Evolutionary conservation across 2,113 vertebrate species (phyloP), one percentile per base, ranked within the genome.

Genomic region (Oncorhynchus masou): DNA sequence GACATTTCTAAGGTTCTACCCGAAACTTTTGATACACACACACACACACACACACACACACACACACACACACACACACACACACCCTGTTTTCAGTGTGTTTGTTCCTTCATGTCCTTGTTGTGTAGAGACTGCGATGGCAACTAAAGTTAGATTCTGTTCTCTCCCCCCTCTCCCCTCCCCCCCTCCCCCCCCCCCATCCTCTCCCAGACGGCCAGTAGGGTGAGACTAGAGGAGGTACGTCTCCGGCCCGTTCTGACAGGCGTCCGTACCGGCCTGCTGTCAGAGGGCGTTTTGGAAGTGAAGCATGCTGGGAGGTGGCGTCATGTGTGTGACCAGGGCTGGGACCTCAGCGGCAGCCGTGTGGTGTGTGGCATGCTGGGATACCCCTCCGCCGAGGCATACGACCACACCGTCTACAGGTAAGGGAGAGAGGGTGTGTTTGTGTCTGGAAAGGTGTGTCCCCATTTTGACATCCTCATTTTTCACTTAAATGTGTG

Each of bases 331-430:
- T 99, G 98, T 0, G 92, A 92, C 34, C 90, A 87, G 0, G 88
- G 83, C 78, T 99, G 96, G 97, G 95, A 91, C 79, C 84, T 93
- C 77, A 96, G 94, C 89, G 95, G 94, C 94, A 97, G 95, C 83
- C 91, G 90, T 0, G 97, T 99, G 64, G 93, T 94, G 57, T 99
- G 98, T 0, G 97, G 97, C 71, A 97, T 96, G 96, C 90, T 99
- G 90, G 98, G 98, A 86, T 99, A 95, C 88, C 97, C 98, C 24
- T 84, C 48, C 0, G 94, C 95, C 49, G 91, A 92, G 4, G 88
- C 88, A 0, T 74, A 94, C 73, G 83, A 96, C 85, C 87, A 80
- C 70, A 88, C 81, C 51, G 91, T 96, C 88, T 99, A 99, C 93
- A 94, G 94, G 98, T 99, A 93, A 88, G 48, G 27, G 22, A 45